Evolutionary conservation across 37 sponge, comb jelly and placozoan genomes (phyloP).

Genomic region (Petrosia ficiformis): DNA sequence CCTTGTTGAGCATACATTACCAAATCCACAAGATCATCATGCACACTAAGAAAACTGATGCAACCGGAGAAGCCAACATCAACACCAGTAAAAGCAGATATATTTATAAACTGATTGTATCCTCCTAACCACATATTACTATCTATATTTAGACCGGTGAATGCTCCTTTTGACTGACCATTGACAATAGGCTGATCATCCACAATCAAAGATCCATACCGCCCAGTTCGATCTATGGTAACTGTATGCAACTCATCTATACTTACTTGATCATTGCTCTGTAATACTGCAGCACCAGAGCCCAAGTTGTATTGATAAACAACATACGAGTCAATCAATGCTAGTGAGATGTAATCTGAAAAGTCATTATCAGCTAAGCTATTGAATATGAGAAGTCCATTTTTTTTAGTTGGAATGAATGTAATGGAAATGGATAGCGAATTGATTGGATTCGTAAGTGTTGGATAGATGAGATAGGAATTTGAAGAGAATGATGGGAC

Average conservation of each 20-base stretch:
- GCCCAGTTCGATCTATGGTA: background rate
- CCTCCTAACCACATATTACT: slow-evolving; percentile 54
- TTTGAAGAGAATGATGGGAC: slow-evolving; percentile 36
- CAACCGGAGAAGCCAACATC: slow-evolving; percentile 33
- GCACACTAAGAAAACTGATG: slow-evolving; percentile 11
- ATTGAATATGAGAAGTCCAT: slow-evolving; percentile 54
- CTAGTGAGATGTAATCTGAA: slow-evolving; percentile 37
- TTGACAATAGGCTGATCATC: slow-evolving; percentile 1
- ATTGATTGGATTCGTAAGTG: slow-evolving; percentile 7
- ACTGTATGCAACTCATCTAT: slow-evolving; percentile 36
- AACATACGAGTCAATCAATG: slow-evolving; percentile 28
- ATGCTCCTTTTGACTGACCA: background rate
- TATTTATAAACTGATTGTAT: slow-evolving; percentile 5
- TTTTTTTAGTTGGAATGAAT: slow-evolving; percentile 17
- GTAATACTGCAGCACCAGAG: slow-evolving; percentile 3
- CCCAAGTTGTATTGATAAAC: slow-evolving; percentile 39
- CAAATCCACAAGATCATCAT: slow-evolving; percentile 12
- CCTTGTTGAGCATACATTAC: slow-evolving; percentile 38
- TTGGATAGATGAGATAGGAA: slow-evolving; percentile 44
- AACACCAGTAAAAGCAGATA: slow-evolving; percentile 21
- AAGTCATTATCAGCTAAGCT: slow-evolving; percentile 21
- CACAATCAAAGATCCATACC: slow-evolving; percentile 25
- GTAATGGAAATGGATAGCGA: slow-evolving; percentile 34
- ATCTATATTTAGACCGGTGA: slow-evolving; percentile 13
- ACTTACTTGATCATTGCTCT: background rate